phyloP scores from a whole-genome alignment of 1,140 invertebrate genomes.

The Drosophila sucinea region DNA sequence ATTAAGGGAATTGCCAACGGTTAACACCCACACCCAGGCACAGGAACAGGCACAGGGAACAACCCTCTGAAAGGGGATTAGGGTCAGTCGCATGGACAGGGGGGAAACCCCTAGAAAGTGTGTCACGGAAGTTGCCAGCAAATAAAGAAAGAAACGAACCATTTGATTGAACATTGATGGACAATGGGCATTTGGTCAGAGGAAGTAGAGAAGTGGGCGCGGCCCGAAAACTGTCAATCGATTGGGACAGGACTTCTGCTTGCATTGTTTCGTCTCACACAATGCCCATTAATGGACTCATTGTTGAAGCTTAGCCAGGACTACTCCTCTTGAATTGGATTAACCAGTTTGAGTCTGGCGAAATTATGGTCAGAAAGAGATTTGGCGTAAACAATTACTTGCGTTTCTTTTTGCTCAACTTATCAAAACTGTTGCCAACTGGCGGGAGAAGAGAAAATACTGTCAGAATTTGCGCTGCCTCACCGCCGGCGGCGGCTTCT shows the following conservation, averaged over 20 bases:
- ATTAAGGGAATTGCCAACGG: constrained; percentile 64
- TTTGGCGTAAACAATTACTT: constrained; percentile 29
- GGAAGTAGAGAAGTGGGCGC: constrained; percentile 22
- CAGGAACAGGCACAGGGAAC: constrained; percentile 1
- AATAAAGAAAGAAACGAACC: constrained; percentile 35
- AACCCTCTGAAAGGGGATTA: constrained; percentile 74
- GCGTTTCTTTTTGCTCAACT: constrained; percentile 23
- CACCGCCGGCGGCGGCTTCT: background rate
- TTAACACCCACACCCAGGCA: constrained; percentile 71
- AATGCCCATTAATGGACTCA: constrained; percentile 70
- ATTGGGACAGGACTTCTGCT: constrained; percentile 35
- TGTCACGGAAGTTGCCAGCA: constrained; percentile 75
- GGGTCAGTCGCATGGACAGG: constrained; percentile 44
- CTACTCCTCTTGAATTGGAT: constrained; percentile 52
- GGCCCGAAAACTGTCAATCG: constrained; percentile 58
- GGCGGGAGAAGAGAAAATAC: constrained; percentile 3
- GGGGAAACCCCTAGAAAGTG: constrained; percentile 29
- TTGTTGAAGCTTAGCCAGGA: constrained; percentile 47
- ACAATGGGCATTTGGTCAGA: constrained; percentile 46
- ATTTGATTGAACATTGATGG: constrained; percentile 77
- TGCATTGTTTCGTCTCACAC: constrained; percentile 51
- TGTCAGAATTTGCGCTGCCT: constrained; percentile 21
- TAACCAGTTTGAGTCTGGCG: constrained; percentile 37
- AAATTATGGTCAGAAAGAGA: constrained; percentile 32
- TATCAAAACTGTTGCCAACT: constrained; percentile 55